Evolutionary conservation across 2,888 invertebrate genomes (phyloP).

Genomic region (Noctuana brunneofusca): DNA sequence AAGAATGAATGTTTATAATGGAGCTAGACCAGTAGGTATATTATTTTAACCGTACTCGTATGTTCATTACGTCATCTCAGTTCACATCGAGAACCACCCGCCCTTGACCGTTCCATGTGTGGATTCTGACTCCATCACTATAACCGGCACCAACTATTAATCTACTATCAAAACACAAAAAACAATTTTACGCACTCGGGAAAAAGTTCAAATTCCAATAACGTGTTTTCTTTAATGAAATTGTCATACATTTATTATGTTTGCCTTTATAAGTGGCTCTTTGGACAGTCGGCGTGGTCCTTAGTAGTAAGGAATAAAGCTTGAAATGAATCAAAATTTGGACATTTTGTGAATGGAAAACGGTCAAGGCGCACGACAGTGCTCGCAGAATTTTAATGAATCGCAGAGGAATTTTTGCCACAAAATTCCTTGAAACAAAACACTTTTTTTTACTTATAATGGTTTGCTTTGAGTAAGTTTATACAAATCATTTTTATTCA

Average conservation of each 20-base stretch:
- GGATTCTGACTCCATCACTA: conserved; percentile 34
- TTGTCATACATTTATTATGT: background rate
- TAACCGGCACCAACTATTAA: conserved; percentile 2
- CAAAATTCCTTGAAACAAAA: conserved; percentile 5
- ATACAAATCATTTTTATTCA: background rate
- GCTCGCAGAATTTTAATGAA: conserved; percentile 42
- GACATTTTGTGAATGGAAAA: conserved; percentile 37
- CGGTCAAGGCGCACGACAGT: conserved; percentile 40
- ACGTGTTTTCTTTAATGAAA: background rate
- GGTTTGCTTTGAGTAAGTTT: background rate
- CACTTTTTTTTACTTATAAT: background rate
- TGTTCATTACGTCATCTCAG: conserved; percentile 17
- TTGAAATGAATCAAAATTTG: conserved; percentile 24
- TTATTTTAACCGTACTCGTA: conserved; percentile 3
- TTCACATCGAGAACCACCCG: conserved; percentile 34
- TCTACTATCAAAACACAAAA: background rate
- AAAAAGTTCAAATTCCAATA: conserved; percentile 15
- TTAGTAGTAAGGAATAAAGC: conserved; percentile 34
- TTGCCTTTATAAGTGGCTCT: conserved; percentile 3
- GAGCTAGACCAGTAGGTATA: background rate
- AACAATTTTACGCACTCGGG: background rate
- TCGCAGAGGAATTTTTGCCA: conserved; percentile 21
- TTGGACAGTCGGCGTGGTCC: background rate
- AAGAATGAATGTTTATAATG: no score
- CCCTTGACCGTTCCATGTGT: conserved; percentile 52